These are phyloP conservation scores for Octodon degus DNA, from an alignment of 2,113 vertebrate species.

Conservation along the genomic window DNA sequence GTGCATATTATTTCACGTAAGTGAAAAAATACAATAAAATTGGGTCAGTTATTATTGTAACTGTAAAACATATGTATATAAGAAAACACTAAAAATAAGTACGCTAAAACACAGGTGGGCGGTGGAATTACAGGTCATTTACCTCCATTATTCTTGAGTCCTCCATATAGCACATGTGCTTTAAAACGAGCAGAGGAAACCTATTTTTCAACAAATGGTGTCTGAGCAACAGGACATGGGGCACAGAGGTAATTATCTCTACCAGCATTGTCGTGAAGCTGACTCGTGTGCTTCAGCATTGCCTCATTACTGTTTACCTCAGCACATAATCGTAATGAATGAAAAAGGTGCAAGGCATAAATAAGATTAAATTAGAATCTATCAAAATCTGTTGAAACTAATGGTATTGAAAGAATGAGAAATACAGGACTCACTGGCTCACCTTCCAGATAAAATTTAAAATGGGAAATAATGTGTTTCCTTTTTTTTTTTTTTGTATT, in stretches of 20 bases:
- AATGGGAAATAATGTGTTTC: background rate
- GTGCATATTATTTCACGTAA: background rate
- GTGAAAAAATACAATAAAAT: background rate
- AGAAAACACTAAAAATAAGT: background rate
- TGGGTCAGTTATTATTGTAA: background rate
- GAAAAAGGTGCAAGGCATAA: background rate
- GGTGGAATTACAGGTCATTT: background rate
- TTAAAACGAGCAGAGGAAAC: background rate
- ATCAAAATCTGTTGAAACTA: background rate
- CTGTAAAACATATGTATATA: background rate
- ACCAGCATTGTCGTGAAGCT: background rate
- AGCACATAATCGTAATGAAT: background rate
- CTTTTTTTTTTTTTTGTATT: background rate
- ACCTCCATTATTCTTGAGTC: background rate
- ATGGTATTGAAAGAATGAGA: background rate
- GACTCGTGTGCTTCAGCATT: background rate
- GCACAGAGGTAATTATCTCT: background rate
- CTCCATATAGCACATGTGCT: background rate
- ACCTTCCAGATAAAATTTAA: conserved; percentile 2
- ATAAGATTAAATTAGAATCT: background rate
- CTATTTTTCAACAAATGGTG: background rate
- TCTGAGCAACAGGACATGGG: background rate
- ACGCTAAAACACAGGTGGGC: background rate
- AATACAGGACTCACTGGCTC: background rate
- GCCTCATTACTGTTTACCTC: background rate